Percentiles rank a stretch among this genome's conserved stretches.
Evolutionary conservation across 2,797 vertebrate genomes (phyloP).

Genomic region (Acropternis orthonyx): DNA sequence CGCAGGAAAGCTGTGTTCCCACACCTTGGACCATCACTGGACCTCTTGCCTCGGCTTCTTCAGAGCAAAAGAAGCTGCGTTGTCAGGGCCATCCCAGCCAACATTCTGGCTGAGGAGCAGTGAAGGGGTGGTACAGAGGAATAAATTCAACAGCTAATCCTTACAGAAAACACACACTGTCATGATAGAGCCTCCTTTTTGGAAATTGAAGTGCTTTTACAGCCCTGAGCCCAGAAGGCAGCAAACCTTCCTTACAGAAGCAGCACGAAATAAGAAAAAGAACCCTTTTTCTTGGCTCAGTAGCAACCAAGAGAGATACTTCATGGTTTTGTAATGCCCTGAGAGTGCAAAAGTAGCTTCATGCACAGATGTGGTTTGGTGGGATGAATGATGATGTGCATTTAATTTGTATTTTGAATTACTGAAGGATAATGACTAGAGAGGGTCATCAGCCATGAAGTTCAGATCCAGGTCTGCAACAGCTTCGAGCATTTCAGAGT

Average conservation of each 20-base stretch:
- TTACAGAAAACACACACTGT: neutral
- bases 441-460: neutral
- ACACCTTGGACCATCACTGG: neutral
- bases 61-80: neutral
- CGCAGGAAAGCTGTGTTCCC: neutral
- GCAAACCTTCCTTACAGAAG: neutral
- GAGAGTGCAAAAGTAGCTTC: neutral
- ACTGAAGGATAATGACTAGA: neutral
- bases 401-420: constrained; percentile 3
- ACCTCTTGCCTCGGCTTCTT: neutral
- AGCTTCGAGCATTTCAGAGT: neutral
- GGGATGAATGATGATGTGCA: neutral
- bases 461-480: constrained; percentile 4
- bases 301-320: neutral
- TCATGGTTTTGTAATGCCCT: neutral
- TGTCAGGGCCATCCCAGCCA: neutral
- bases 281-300: neutral
- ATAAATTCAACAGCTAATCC: neutral
- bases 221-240: accelerated
- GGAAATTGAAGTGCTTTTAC: neutral
- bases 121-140: neutral
- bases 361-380: constrained; percentile 11
- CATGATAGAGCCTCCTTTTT: neutral
- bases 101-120: neutral
- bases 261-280: neutral